phyloP scores from a whole-genome alignment of 2,797 vertebrate species.

The Bovichtus variegatus region DNA sequence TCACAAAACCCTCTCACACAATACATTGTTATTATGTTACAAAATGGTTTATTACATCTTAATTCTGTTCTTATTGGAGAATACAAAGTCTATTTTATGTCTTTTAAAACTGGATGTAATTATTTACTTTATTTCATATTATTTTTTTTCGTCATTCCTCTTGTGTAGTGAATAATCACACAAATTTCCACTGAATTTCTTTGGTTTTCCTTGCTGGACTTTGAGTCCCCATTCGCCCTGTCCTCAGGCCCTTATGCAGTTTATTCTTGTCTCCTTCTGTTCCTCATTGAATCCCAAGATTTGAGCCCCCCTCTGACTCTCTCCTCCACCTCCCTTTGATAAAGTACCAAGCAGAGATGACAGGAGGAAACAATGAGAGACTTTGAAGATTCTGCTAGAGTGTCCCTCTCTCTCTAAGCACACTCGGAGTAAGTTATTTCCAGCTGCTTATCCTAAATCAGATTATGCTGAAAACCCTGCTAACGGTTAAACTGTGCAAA shows the following conservation, averaged over 20 bases:
- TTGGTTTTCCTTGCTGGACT: conserved; percentile 12
- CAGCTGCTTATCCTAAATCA: conserved; percentile 68
- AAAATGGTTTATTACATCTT: not conserved
- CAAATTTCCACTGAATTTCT: conserved; percentile 17
- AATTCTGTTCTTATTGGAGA: conserved; percentile 12
- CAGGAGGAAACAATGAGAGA: conserved; percentile 72
- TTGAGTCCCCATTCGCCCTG: not conserved
- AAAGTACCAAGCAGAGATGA: conserved; percentile 65
- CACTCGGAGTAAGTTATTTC: conserved; percentile 53
- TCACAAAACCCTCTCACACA: conserved; percentile 23
- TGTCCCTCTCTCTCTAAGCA: conserved; percentile 26
- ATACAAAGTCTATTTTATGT: not conserved
- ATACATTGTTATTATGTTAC: not conserved
- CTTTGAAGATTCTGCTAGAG: conserved; percentile 60
- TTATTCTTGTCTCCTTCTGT: conserved; percentile 43
- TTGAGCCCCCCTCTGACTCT: conserved; percentile 41
- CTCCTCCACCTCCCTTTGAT: conserved; percentile 54
- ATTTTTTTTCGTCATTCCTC: conserved; percentile 1
- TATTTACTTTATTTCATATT: not conserved
- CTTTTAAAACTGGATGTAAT: not conserved
- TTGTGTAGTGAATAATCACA: conserved; percentile 16
- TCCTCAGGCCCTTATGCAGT: conserved; percentile 37
- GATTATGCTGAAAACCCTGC: conserved; percentile 56
- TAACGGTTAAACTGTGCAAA: conserved; percentile 60
- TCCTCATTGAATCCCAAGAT: conserved; percentile 44